Evolutionary conservation across 2,888 invertebrate genomes (phyloP).

Genomic region (Abrostola tripartita): DNA sequence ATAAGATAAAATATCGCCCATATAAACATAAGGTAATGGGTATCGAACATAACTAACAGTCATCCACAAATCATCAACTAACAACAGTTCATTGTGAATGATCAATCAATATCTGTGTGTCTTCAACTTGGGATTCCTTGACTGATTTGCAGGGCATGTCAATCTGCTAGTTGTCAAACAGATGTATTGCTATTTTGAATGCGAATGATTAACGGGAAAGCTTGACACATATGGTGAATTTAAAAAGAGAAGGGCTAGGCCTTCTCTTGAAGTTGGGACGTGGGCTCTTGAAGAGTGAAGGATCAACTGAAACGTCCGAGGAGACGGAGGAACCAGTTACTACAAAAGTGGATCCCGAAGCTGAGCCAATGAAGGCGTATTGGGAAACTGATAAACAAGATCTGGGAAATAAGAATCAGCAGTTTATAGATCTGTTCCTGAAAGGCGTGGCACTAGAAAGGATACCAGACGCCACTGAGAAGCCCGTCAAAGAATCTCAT

Average conservation of each 20-base stretch:
- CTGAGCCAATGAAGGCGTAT: slow-evolving; percentile 82
- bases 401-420: slow-evolving; percentile 72
- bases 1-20: slow-evolving; percentile 75
- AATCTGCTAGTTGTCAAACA: slow-evolving; percentile 79
- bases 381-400: slow-evolving; percentile 82
- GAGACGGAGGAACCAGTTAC: slow-evolving; percentile 50
- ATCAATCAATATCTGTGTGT: slow-evolving; percentile 85
- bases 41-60: slow-evolving; percentile 71
- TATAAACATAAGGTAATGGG: slow-evolving; percentile 70
- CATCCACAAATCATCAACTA: slow-evolving; percentile 70
- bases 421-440: slow-evolving; percentile 78
- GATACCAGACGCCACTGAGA: slow-evolving; percentile 80
- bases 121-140: slow-evolving; percentile 87
- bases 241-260: slow-evolving; percentile 81
- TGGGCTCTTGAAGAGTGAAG: slow-evolving; percentile 67
- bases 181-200: slow-evolving; percentile 79
- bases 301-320: slow-evolving; percentile 68
- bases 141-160: slow-evolving; percentile 87
- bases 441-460: slow-evolving; percentile 74
- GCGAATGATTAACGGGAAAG: slow-evolving; percentile 74
- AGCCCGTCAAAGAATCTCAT: slow-evolving; percentile 81
- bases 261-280: slow-evolving; percentile 80
- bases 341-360: slow-evolving; percentile 59
- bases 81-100: slow-evolving; percentile 74
- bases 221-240: slow-evolving; percentile 83